Base-by-base conservation (phyloP, 1,140 invertebrate genomes). In the Macrobrachium nipponense region DNA sequence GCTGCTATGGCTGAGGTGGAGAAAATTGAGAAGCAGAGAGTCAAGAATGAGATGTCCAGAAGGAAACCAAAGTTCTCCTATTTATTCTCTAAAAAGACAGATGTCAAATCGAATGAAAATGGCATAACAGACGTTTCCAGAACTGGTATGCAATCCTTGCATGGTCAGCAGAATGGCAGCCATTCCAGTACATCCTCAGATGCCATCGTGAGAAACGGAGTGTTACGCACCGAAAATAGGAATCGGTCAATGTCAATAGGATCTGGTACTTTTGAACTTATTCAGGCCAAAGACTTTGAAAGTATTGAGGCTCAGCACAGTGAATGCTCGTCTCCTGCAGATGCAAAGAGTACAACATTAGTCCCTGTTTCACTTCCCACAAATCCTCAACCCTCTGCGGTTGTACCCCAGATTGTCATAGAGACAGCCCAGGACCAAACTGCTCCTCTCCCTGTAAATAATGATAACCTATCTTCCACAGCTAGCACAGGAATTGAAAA, bases 281-380 rank as follows among this genome's bases (percentile, higher is more conserved):
- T 93, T 83, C 89, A 91, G 43, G 91, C 91, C 0, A 90, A 91
- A 36, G 93, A 93, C 84, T 93, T 93, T 87, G 91, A 91, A 0
- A 90, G 89, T 64, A 92, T 93, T 76, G 91, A 92, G 87, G 91
- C 92, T 89, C 43, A 92, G 91, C 84, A 92, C 90, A 23, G 90
- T 90, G 75, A 90, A 86, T 64, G 86, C 77, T 66, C 73, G 18
- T 20, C 66, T 62, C 78, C 68, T 15, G 10, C 66, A 68, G 59
- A 78, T 23, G 51, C 70, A 86, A 89, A 82, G 83, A 88, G 86
- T 92, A 93, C 85, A 91, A 75, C 78, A 44, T 1, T 36, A 36
- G 23, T 17, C 68, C 20, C 61, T 73, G 75, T 20, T 20, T 17
- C 83, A n/a, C 20, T 43, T n/a, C 60, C 64, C 61, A n/a, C 36